A percentile compares a stretch with the other conserved stretches of the same genome.
phyloP scores from a whole-genome alignment of 2,797 vertebrate genomes.

The Malurus leucopterus region DNA sequence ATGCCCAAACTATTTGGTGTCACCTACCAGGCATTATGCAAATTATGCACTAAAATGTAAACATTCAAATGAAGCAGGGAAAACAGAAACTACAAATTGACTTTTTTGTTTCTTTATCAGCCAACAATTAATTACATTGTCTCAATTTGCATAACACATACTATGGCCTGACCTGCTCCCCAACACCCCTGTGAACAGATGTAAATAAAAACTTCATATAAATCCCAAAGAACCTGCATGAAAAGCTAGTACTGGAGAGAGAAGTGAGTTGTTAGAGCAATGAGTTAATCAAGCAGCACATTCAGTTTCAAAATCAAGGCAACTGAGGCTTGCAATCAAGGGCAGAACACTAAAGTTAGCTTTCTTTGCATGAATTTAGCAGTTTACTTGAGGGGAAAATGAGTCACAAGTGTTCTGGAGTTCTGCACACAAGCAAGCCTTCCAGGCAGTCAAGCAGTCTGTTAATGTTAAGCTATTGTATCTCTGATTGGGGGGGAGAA shows the following conservation, averaged over 20 bases:
- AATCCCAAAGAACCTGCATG: neutral
- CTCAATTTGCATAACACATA: neutral
- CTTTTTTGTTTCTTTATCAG: neutral
- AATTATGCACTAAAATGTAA: neutral
- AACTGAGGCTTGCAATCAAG: constrained; percentile 8
- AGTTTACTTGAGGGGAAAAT: constrained; percentile 23
- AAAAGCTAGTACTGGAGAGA: neutral
- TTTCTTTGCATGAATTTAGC: neutral
- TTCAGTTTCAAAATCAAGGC: constrained; percentile 10
- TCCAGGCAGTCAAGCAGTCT: neutral
- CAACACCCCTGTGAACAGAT: neutral
- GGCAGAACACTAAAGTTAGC: constrained; percentile 8
- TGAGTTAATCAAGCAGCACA: constrained; percentile 33
- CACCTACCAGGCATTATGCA: neutral
- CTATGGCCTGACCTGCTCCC: neutral
- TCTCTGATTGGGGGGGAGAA: neutral
- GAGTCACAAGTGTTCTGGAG: constrained; percentile 15
- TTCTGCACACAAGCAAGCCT: neutral
- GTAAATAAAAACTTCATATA: neutral
- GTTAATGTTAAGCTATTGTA: neutral
- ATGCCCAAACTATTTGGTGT: neutral
- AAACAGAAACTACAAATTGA: neutral
- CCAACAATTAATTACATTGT: neutral
- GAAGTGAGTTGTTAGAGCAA: constrained; percentile 17
- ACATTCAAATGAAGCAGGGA: neutral